Conservation (phyloP, 1,140 invertebrate genomes). For the Harlomillsia oculata region DNA sequence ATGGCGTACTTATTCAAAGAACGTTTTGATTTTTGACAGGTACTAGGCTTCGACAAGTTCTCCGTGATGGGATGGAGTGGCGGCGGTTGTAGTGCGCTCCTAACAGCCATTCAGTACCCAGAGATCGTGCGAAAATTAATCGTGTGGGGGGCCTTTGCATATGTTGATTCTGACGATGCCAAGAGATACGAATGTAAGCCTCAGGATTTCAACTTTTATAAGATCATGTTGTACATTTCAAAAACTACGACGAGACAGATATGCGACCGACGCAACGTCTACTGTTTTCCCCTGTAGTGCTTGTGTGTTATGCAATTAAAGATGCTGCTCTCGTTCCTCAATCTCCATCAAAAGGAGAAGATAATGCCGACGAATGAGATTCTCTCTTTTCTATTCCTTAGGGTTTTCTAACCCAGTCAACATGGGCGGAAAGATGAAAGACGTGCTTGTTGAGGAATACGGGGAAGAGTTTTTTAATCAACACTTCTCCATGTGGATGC, state of each 20-base stretch:
- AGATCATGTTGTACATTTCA: too few relatives aligned
- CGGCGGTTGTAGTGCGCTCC: slow-evolving; percentile 41
- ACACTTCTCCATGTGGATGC: slow-evolving; percentile 37
- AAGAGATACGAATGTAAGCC: slow-evolving; percentile 22
- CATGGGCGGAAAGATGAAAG: slow-evolving; percentile 41
- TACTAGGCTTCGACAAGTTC: slow-evolving; percentile 35
- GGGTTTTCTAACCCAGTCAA: slow-evolving; percentile 37
- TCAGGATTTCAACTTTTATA: too few relatives aligned
- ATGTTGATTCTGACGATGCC: slow-evolving; percentile 39
- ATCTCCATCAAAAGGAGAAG: too few relatives aligned
- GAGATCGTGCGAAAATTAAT: slow-evolving; percentile 39
- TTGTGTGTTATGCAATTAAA: too few relatives aligned
- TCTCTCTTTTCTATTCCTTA: slow-evolving; percentile 3
- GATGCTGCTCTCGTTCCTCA: too few relatives aligned
- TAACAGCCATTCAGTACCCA: slow-evolving; percentile 39
- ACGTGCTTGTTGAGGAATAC: slow-evolving; percentile 40
- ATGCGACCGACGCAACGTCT: too few relatives aligned
- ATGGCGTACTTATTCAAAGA: slow-evolving; percentile 7
- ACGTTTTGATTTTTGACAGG: slow-evolving; percentile 30
- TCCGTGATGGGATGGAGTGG: slow-evolving; percentile 44
- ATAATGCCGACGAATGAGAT: too few relatives aligned
- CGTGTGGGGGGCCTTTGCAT: slow-evolving; percentile 41
- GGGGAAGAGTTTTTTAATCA: slow-evolving; percentile 39
- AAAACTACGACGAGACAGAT: too few relatives aligned
- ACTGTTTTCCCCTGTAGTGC: too few relatives aligned